phyloP scores from a whole-genome alignment of 1,140 invertebrate species.

The Pogonognathellus flavescens region DNA sequence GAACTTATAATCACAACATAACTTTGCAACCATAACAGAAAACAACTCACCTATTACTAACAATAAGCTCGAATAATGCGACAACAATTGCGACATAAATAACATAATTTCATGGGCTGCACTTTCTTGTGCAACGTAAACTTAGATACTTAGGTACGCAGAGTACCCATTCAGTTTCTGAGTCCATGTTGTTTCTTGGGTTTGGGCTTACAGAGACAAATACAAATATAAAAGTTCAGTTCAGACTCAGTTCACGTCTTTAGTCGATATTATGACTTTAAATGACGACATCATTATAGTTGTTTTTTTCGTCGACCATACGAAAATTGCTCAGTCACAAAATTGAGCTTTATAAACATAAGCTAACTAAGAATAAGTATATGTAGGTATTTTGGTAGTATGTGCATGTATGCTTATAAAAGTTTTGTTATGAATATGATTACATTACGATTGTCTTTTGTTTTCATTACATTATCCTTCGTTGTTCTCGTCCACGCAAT shows the following conservation, averaged over 20 bases:
- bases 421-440: constrained; percentile 19
- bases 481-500: too few species aligned
- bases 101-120: constrained; percentile 44
- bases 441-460: constrained; percentile 19
- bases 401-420: not conserved
- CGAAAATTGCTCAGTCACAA: constrained; percentile 34
- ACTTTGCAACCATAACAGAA: not conserved
- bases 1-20: constrained; percentile 27
- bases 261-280: too few species aligned
- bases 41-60: constrained; percentile 11
- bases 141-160: too few species aligned
- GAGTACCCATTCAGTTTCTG: too few species aligned
- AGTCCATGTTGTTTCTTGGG: too few species aligned
- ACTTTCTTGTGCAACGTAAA: too few species aligned
- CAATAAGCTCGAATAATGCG: constrained; percentile 22
- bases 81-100: constrained; percentile 45
- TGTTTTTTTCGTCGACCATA: constrained; percentile 1
- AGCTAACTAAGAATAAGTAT: not conserved
- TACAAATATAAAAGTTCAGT: not conserved
- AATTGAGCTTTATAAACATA: constrained; percentile 2
- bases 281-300: not conserved
- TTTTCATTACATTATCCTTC: constrained; percentile 3
- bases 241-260: not conserved
- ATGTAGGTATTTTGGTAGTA: too few species aligned
- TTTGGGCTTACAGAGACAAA: not conserved